Evolutionary conservation across 2,113 vertebrate genomes (phyloP).

Genomic region (Ageneiosus marmoratus): DNA sequence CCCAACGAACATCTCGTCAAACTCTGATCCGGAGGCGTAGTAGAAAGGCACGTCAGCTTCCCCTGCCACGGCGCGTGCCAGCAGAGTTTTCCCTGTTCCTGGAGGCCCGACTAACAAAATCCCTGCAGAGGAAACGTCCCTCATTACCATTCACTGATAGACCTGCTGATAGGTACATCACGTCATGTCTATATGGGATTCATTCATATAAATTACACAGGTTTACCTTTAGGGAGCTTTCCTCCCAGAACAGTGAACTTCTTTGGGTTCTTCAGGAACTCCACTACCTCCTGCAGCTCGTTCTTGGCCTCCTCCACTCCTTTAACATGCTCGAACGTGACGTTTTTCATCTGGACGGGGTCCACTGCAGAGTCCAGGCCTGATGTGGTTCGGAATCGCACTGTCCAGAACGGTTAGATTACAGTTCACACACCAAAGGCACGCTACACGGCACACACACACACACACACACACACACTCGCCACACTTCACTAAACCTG

Average conservation of each 20-base stretch:
- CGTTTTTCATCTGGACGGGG: slow-evolving; percentile 95
- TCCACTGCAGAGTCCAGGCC: slow-evolving; percentile 95
- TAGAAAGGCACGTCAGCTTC: slow-evolving; percentile 97
- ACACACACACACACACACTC: not conserved
- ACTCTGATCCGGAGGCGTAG: slow-evolving; percentile 95
- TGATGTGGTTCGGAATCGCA: slow-evolving; percentile 93
- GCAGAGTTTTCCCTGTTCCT: slow-evolving; percentile 94
- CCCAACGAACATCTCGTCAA: slow-evolving; percentile 98
- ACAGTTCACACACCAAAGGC: slow-evolving; percentile 71
- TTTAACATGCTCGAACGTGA: slow-evolving; percentile 98
- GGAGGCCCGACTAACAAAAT: slow-evolving; percentile 93
- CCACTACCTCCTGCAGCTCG: slow-evolving; percentile 96
- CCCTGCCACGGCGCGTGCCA: slow-evolving; percentile 94
- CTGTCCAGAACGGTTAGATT: slow-evolving; percentile 77
- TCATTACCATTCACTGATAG: not conserved
- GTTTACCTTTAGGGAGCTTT: slow-evolving; percentile 94
- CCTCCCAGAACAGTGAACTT: slow-evolving; percentile 94
- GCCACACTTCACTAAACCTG: not conserved
- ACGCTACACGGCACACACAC: slow-evolving; percentile 27
- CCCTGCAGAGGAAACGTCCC: slow-evolving; percentile 68
- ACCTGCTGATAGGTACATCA: no score
- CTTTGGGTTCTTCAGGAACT: slow-evolving; percentile 94
- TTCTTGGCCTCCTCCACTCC: slow-evolving; percentile 97
- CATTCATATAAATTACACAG: not conserved
- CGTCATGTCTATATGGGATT: not conserved